phyloP scores from a whole-genome alignment of 1,140 invertebrate species.

The Chlorops oryzae region DNA sequence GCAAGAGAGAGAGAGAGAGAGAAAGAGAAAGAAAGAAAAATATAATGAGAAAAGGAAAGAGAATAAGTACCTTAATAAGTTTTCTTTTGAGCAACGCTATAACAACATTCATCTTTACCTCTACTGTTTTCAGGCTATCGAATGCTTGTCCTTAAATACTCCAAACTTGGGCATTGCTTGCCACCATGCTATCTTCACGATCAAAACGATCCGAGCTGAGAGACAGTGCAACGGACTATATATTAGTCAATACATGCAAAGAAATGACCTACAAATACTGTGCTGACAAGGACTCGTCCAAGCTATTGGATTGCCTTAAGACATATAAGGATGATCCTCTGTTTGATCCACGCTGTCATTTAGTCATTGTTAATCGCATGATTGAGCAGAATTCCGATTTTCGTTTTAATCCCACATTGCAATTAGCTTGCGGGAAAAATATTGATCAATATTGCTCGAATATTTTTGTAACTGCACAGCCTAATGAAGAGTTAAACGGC shows the following conservation, averaged over 20 bases:
- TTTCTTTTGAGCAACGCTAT: too few species aligned
- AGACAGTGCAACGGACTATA: constrained; percentile 81
- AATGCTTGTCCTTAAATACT: constrained; percentile 74
- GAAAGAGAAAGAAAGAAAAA: too few species aligned
- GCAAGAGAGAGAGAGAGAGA: too few species aligned
- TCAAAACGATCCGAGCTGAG: constrained; percentile 76
- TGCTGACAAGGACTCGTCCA: constrained; percentile 59
- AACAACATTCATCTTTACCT: too few species aligned
- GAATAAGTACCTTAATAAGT: too few species aligned
- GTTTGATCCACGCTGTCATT: constrained; percentile 82
- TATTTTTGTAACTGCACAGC: constrained; percentile 42
- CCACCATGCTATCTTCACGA: constrained; percentile 73
- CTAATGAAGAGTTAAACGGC: constrained; percentile 57
- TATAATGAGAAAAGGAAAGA: too few species aligned
- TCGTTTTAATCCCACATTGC: constrained; percentile 82
- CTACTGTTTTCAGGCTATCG: constrained; percentile 73
- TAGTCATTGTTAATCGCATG: constrained; percentile 81
- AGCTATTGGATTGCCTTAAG: constrained; percentile 68
- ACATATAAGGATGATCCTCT: constrained; percentile 69
- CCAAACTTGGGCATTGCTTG: constrained; percentile 63
- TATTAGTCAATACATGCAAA: constrained; percentile 73
- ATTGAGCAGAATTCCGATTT: constrained; percentile 89
- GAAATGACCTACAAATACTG: constrained; percentile 79
- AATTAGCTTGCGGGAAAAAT: constrained; percentile 69
- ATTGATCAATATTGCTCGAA: constrained; percentile 63